Percentiles rank a stretch among this genome's conserved stretches.
These are phyloP conservation scores for Arenicola marina DNA, from an alignment of 2,888 invertebrate genomes.

Conservation along the genomic window DNA sequence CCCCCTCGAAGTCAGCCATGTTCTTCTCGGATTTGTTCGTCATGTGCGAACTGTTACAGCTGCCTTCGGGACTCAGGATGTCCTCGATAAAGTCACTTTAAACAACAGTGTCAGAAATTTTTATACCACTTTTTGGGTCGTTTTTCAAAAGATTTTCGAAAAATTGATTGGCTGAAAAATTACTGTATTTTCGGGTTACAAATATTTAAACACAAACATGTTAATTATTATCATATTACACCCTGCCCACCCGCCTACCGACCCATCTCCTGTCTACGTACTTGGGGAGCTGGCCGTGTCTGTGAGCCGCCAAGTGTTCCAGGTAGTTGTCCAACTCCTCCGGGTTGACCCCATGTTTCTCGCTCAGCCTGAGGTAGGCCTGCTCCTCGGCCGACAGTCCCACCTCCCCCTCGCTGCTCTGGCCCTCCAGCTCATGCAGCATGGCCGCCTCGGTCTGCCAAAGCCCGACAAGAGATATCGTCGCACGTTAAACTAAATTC, in stretches of 20 bases:
- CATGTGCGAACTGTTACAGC: constrained; percentile 79
- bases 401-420: constrained; percentile 18
- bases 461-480: no score
- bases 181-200: no score
- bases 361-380: constrained; percentile 10
- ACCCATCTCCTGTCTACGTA: no score
- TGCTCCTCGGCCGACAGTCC: constrained; percentile 8
- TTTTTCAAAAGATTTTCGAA: no score
- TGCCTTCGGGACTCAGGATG: constrained; percentile 62
- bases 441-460: constrained; percentile 5
- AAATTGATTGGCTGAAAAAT: no score
- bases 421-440: constrained; percentile 8
- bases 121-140: background rate
- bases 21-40: constrained; percentile 93
- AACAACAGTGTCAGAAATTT: background rate
- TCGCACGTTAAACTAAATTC: no score
- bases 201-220: no score
- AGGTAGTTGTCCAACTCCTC: constrained; percentile 11
- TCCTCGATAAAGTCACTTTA: constrained; percentile 70
- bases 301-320: constrained; percentile 2
- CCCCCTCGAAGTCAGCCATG: constrained; percentile 90
- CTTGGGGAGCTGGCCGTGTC: background rate
- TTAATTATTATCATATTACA: no score
- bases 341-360: constrained; percentile 6
- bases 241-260: no score